Evolutionary conservation across 2,797 vertebrate genomes (phyloP).

Genomic region (Sphenodon punctatus): DNA sequence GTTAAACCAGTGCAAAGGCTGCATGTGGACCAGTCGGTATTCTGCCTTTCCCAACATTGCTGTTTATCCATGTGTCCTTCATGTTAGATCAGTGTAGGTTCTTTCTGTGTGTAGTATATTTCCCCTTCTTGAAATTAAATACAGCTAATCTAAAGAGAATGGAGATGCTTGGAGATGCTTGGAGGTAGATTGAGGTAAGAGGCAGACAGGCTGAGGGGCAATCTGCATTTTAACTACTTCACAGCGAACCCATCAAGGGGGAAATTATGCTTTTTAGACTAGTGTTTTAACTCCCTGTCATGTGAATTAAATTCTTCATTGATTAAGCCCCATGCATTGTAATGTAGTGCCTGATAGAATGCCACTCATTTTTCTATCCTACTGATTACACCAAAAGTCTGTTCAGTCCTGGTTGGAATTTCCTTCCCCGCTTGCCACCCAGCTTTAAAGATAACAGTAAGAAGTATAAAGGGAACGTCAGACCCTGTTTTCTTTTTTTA

Average conservation of each 20-base stretch:
- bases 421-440: background rate
- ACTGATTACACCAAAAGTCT: background rate
- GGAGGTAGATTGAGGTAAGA: background rate
- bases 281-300: background rate
- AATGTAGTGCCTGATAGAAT: background rate
- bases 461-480: background rate
- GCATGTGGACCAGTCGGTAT: background rate
- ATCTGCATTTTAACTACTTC: background rate
- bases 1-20: no score
- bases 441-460: conserved; percentile 11
- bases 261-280: background rate
- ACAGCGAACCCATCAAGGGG: background rate
- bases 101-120: conserved; percentile 25
- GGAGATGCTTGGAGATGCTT: background rate
- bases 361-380: background rate
- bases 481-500: background rate
- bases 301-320: background rate
- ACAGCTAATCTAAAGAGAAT: conserved; percentile 5
- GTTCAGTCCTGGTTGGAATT: background rate
- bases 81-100: accelerated
- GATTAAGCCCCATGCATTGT: conserved; percentile 10
- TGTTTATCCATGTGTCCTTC: conserved; percentile 2
- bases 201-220: background rate
- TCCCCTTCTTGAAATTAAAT: conserved; percentile 28
- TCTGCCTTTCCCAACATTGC: conserved; percentile 26